A percentile compares a stretch with the other conserved stretches of the same genome.
phyloP scores from a whole-genome alignment of 2,113 vertebrate species.

The Pseudorasbora parva region DNA sequence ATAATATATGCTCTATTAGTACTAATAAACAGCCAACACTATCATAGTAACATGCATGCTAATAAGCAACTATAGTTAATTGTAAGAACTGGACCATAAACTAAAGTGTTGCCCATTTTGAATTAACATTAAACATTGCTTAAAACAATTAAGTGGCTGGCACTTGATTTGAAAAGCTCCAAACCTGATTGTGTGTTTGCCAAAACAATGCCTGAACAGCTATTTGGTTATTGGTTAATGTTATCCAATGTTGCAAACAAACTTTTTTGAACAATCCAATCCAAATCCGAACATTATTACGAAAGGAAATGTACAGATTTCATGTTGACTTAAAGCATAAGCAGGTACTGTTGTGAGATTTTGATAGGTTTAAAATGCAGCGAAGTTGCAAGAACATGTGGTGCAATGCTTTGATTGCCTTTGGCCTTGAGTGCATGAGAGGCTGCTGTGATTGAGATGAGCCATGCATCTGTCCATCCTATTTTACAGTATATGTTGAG shows the following conservation, averaged over 20 bases:
- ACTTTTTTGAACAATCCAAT: too few relatives aligned
- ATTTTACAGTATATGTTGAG: neutral
- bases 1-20: too few relatives aligned
- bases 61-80: too few relatives aligned
- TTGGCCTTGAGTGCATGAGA: neutral
- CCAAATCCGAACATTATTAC: neutral
- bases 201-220: neutral
- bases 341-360: neutral
- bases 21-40: too few relatives aligned
- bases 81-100: too few relatives aligned
- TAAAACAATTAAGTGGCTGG: too few relatives aligned
- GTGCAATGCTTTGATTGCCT: neutral
- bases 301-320: neutral
- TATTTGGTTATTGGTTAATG: neutral
- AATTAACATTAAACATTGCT: too few relatives aligned
- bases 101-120: too few relatives aligned
- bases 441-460: conserved; percentile 3
- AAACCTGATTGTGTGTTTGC: neutral
- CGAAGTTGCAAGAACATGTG: neutral
- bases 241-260: neutral
- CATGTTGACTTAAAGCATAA: neutral
- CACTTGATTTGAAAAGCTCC: neutral
- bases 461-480: neutral
- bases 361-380: neutral
- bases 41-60: too few relatives aligned